Conservation (phyloP, 2,888 invertebrate species). For the Tiliacea citrago region DNA sequence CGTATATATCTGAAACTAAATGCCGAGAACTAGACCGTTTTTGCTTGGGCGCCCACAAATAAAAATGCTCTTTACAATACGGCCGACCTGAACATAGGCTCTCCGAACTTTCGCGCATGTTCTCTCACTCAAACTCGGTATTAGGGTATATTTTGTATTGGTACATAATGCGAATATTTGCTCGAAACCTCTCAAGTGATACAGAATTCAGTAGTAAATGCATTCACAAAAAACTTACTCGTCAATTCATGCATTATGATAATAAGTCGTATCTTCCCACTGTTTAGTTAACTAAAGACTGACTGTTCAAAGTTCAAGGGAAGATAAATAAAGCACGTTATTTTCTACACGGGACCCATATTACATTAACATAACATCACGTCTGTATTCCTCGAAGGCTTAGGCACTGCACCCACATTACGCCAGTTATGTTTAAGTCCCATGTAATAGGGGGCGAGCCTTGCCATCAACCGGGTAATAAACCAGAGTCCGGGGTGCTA, state of each 20-base stretch:
- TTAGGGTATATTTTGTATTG: neutral
- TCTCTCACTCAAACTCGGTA: neutral
- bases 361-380: no score
- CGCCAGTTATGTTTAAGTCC: no score
- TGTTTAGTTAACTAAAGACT: neutral
- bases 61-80: constrained; percentile 23
- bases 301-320: no score
- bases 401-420: no score
- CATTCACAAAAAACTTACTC: neutral
- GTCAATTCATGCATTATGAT: no score
- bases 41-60: neutral
- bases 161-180: neutral
- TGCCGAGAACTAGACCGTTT: no score
- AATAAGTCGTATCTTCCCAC: neutral
- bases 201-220: neutral
- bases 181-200: neutral
- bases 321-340: no score
- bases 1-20: no score
- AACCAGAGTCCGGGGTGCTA: neutral
- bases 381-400: no score
- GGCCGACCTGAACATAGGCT: neutral
- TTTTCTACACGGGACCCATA: no score
- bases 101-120: neutral
- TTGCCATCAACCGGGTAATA: neutral
- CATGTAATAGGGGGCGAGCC: no score